Conservation (phyloP, 2,797 vertebrate genomes). For the Moxostoma hubbsi region DNA sequence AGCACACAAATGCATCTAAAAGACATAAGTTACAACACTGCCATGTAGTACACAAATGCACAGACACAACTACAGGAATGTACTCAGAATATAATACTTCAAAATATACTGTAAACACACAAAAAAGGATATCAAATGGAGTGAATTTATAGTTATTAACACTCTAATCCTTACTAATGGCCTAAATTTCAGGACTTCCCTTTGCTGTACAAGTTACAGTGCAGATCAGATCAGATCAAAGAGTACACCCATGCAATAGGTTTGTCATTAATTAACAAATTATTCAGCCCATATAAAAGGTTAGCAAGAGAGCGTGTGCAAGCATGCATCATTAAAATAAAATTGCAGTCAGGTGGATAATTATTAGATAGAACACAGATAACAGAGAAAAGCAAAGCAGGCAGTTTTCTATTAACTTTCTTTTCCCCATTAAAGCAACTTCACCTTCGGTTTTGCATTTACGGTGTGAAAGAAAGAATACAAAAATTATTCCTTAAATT, state of each 20-base stretch:
- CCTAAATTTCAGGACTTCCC: no score
- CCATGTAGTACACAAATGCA: neutral
- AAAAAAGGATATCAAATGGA: no score
- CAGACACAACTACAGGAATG: neutral
- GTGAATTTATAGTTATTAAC: no score
- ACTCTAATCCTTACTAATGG: no score
- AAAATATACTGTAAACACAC: neutral
- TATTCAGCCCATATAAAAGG: slow-evolving; percentile 9
- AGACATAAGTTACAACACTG: slow-evolving; percentile 1
- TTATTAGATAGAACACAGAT: slow-evolving; percentile 33
- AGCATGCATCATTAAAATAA: slow-evolving; percentile 19
- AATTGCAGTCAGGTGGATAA: slow-evolving; percentile 18
- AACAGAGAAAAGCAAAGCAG: neutral
- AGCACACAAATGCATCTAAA: slow-evolving; percentile 25
- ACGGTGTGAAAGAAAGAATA: neutral
- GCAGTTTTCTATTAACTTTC: slow-evolving; percentile 30
- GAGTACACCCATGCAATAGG: neutral
- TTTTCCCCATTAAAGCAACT: slow-evolving; percentile 5
- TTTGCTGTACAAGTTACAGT: no score
- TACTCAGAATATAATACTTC: neutral
- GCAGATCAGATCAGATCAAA: neutral
- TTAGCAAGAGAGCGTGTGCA: neutral
- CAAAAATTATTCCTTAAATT: slow-evolving; percentile 58
- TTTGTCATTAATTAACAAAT: neutral
- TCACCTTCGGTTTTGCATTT: slow-evolving; percentile 16